Evolutionary conservation across 2,888 invertebrate species (phyloP).

Genomic region (Hyppa rectilinea): DNA sequence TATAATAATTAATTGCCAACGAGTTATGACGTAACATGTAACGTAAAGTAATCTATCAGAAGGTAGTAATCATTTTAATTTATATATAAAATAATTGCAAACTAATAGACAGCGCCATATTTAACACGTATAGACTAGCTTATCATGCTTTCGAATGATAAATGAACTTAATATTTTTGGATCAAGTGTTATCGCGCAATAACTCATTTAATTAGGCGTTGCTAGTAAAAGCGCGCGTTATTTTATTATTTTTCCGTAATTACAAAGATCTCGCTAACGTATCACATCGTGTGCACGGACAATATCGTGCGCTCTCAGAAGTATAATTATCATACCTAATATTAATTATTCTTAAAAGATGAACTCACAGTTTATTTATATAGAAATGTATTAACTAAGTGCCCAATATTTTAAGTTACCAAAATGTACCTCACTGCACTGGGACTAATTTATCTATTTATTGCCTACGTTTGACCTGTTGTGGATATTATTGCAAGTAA

Average conservation of each 20-base stretch:
- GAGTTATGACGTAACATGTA: conserved; percentile 12
- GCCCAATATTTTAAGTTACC: conserved; percentile 60
- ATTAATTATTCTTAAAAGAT: conserved; percentile 10
- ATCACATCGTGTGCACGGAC: conserved; percentile 18
- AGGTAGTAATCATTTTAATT: conserved; percentile 22
- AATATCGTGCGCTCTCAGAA: neutral
- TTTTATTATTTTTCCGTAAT: conserved; percentile 19
- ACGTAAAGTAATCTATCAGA: neutral
- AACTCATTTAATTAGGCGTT: conserved; percentile 21
- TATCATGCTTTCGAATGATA: conserved; percentile 28
- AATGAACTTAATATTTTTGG: conserved; percentile 40
- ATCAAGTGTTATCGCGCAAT: conserved; percentile 41
- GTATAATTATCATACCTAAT: conserved; percentile 8
- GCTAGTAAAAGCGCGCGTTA: neutral
- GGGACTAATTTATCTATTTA: conserved; percentile 39
- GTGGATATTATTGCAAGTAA: conserved; percentile 25
- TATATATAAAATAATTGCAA: conserved; percentile 17
- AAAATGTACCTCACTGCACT: conserved; percentile 60
- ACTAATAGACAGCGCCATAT: conserved; percentile 4
- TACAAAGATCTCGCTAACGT: conserved; percentile 47
- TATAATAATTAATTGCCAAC: conserved; percentile 15
- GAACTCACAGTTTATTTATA: conserved; percentile 40
- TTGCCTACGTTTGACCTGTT: conserved; percentile 12
- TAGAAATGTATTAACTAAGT: conserved; percentile 21
- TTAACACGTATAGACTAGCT: conserved; percentile 16